These are phyloP conservation scores for Xestoiulus laeticollis DNA, from an alignment of 2,888 invertebrate species.

Conservation along the genomic window DNA sequence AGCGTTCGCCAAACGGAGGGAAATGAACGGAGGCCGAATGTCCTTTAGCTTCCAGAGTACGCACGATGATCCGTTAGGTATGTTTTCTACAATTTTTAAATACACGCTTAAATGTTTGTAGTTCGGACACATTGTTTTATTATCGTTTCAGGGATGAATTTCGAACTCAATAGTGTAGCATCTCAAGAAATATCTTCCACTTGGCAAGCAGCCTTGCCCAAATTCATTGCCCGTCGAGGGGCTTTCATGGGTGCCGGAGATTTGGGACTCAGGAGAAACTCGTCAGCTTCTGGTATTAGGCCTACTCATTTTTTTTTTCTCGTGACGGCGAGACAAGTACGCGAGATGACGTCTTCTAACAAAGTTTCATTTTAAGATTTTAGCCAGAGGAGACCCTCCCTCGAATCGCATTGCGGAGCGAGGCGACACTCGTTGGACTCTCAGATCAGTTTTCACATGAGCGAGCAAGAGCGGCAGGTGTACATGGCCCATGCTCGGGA, in stretches of 20 bases:
- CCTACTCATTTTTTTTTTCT: background rate
- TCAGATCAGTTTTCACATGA: slow-evolving; percentile 66
- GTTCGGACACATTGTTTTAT: background rate
- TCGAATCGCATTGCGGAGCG: slow-evolving; percentile 54
- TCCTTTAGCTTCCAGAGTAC: slow-evolving; percentile 88
- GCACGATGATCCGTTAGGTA: slow-evolving; percentile 86
- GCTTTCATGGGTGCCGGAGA: slow-evolving; percentile 74
- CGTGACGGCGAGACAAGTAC: background rate
- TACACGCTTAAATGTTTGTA: too few species aligned
- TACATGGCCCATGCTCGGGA: slow-evolving; percentile 55
- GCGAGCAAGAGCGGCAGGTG: slow-evolving; percentile 53
- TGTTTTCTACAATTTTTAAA: slow-evolving; percentile 57
- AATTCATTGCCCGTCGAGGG: slow-evolving; percentile 83
- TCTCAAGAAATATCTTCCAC: slow-evolving; percentile 87
- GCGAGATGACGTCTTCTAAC: slow-evolving; percentile 60
- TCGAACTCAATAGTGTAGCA: slow-evolving; percentile 72
- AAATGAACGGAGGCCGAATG: slow-evolving; percentile 83
- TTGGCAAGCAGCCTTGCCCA: slow-evolving; percentile 90
- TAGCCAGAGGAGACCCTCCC: slow-evolving; percentile 39
- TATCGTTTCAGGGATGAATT: slow-evolving; percentile 63
- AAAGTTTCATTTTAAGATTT: background rate
- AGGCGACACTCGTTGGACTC: slow-evolving; percentile 87
- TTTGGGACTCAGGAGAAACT: slow-evolving; percentile 67
- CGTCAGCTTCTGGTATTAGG: slow-evolving; percentile 65
- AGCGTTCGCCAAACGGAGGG: slow-evolving; percentile 86